Evolutionary conservation across 2,797 vertebrate genomes (phyloP).

Genomic region (Falco columbarius): DNA sequence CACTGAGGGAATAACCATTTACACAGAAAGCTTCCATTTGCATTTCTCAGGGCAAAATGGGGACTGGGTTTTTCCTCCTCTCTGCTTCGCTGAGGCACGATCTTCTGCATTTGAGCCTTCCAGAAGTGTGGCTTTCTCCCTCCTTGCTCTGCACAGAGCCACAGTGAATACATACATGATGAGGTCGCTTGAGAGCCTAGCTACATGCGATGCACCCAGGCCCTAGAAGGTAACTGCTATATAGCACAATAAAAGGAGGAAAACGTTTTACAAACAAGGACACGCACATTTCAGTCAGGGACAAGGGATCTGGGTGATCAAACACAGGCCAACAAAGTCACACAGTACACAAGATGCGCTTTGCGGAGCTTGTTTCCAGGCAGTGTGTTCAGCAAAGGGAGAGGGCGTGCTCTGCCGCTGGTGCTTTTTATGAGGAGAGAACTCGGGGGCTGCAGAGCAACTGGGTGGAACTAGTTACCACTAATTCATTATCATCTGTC

Average conservation of each 20-base stretch:
- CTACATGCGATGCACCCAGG: background rate
- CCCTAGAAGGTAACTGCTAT: background rate
- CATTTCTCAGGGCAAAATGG: background rate
- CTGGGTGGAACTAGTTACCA: background rate
- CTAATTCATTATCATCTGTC: background rate
- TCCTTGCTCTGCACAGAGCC: background rate
- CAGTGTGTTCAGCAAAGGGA: background rate
- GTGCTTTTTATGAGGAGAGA: background rate
- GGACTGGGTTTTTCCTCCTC: background rate
- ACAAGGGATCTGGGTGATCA: background rate
- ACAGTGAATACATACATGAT: background rate
- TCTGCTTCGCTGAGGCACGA: background rate
- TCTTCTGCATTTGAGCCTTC: background rate
- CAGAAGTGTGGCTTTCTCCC: fast-evolving
- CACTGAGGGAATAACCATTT: background rate
- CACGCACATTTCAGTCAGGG: background rate
- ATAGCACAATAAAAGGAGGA: background rate
- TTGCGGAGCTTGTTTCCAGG: background rate
- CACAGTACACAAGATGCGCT: background rate
- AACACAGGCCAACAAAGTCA: background rate
- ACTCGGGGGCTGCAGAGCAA: background rate
- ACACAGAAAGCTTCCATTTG: background rate
- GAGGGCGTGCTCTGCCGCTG: background rate
- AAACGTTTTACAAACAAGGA: conserved; percentile 16
- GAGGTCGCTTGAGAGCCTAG: background rate